phyloP scores from a whole-genome alignment of 2,888 invertebrate species.

The Elegia similella region DNA sequence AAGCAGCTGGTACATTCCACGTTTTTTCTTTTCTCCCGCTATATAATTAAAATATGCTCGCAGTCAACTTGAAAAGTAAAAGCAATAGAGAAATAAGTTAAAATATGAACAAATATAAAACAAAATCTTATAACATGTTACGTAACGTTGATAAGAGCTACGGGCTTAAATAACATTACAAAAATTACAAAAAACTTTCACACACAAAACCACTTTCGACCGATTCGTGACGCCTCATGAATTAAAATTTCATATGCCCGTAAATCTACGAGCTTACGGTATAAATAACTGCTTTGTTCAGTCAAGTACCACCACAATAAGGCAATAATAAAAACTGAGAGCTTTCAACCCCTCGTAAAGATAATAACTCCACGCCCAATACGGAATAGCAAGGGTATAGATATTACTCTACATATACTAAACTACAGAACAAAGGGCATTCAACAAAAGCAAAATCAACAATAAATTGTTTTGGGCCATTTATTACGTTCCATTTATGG shows the following conservation, averaged over 20 bases:
- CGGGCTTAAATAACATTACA: not conserved
- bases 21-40: too few species aligned
- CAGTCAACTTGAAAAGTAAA: too few species aligned
- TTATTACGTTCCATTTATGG: too few species aligned
- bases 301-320: slow-evolving; percentile 59
- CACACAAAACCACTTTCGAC: slow-evolving; percentile 11
- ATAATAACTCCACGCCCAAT: slow-evolving; percentile 62
- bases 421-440: slow-evolving; percentile 39
- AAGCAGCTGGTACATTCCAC: too few species aligned
- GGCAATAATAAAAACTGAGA: slow-evolving; percentile 68
- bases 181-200: slow-evolving; percentile 4
- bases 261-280: slow-evolving; percentile 39
- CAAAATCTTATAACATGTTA: not conserved
- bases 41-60: too few species aligned
- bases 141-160: not conserved
- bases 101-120: not conserved
- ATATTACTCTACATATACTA: too few species aligned
- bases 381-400: slow-evolving; percentile 25
- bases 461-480: too few species aligned
- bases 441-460: too few species aligned
- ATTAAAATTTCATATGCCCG: slow-evolving; percentile 33
- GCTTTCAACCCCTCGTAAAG: slow-evolving; percentile 76
- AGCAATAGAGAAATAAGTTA: too few species aligned
- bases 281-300: slow-evolving; percentile 52
- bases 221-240: slow-evolving; percentile 44